Base-by-base conservation (phyloP, 2,888 invertebrate genomes). In the Drosophila rellima region DNA sequence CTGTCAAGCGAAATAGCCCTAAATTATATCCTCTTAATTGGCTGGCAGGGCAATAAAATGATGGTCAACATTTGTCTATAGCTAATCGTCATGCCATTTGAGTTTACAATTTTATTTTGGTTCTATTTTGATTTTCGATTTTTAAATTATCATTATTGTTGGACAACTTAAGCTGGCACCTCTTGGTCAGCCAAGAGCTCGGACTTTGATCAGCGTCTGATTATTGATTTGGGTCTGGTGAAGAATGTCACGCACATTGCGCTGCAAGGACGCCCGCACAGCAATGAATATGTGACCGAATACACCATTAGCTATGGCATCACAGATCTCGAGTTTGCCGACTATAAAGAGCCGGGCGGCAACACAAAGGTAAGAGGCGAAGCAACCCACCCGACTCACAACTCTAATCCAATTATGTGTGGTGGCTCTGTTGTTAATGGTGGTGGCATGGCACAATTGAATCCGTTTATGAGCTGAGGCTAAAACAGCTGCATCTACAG, bases 261-360 rank as follows among this genome's bases (percentile, higher is more conserved):
- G 78, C 97, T 98, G 26, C 97, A 97, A 92, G 99, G 99, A 79
- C 95, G 98, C 63, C 96, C 97, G 2, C 96, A 97, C 91, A 96
- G 97, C 73, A 95, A 95, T 87, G 98, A 99, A 93, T 99, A 95
- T 93, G 97, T 99, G 64, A 96, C 96, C 93, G 98, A 99, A 93
- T 99, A 96, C 93, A 96, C 96, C 91, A 95, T 99, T 91, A 97
- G 97, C 93, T 99, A 97, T 93, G 97, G 98, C 77, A 96, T 96
- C 85, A 97, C 97, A 91, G 97, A 97, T 73, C 95, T 96, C 89
- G 98, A 98, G 93, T 98, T 96, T 93, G 95, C 96, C 66, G 96
- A 96, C 91, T 98, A 96, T 93, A 97, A 97, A 94, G 98, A 97
- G 80, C 94, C 96, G 54, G 96, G 97, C 90, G 98, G 98, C 80